Conservation (phyloP, 2,888 invertebrate genomes). For the Drosophila leonis region DNA sequence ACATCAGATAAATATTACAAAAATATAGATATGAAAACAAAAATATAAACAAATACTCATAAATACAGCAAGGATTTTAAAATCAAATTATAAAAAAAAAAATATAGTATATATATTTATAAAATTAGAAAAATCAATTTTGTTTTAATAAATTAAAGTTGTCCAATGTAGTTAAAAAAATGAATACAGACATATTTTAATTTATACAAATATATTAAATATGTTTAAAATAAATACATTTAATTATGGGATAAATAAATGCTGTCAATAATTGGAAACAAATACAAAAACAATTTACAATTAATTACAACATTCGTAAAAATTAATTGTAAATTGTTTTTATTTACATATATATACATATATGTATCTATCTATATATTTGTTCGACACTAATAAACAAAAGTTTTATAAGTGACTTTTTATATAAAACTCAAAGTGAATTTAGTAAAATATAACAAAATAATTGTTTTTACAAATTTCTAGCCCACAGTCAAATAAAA, state of each 20-base stretch:
- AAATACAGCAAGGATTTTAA: too few relatives aligned
- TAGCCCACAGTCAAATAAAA: constrained; percentile 47
- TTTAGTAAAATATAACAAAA: background rate
- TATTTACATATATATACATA: background rate
- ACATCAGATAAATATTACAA: too few relatives aligned
- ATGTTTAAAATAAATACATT: too few relatives aligned
- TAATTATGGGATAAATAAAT: background rate
- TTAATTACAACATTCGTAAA: background rate
- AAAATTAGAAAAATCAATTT: too few relatives aligned
- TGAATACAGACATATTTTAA: background rate
- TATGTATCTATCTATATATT: background rate
- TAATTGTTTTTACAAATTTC: constrained; percentile 8
- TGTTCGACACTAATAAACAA: too few relatives aligned
- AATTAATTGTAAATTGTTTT: background rate
- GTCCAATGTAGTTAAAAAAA: too few relatives aligned
- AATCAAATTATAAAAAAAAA: too few relatives aligned
- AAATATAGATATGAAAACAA: too few relatives aligned
- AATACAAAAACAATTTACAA: background rate
- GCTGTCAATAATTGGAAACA: background rate
- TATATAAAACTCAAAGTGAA: background rate
- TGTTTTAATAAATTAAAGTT: too few relatives aligned
- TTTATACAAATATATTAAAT: background rate
- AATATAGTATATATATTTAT: too few relatives aligned
- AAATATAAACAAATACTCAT: too few relatives aligned
- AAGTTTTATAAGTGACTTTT: background rate